Percentiles rank a stretch among this genome's conserved stretches.
Conservation (phyloP, 2,113 vertebrate species). For the Leptobrachium ailaonicum region DNA sequence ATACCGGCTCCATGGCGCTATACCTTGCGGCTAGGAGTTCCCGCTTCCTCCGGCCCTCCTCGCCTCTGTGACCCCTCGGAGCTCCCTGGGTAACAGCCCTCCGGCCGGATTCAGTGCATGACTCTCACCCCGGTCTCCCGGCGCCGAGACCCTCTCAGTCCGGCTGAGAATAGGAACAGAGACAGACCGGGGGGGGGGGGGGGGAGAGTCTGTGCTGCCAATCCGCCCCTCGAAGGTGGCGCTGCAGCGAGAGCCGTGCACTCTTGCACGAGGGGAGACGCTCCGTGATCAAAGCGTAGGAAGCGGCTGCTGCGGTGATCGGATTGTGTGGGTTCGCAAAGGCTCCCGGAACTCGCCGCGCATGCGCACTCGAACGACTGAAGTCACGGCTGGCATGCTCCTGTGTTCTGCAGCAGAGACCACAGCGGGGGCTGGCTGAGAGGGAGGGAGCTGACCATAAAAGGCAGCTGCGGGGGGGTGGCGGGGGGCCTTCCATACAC, state of each 20-base stretch:
- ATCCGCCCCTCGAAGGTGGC: not conserved
- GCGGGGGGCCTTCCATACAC: no score
- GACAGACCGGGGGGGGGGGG: slow-evolving; percentile 14
- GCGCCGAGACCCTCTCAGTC: no score
- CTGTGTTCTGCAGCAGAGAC: not conserved
- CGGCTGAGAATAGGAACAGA: slow-evolving; percentile 6
- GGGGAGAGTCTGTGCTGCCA: not conserved
- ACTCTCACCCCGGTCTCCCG: slow-evolving; percentile 60
- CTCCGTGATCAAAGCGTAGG: not conserved
- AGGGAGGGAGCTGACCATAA: not conserved
- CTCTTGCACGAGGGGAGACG: not conserved
- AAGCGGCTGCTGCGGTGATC: not conserved
- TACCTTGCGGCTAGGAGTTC: not conserved
- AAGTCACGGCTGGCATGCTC: not conserved
- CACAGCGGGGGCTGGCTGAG: not conserved
- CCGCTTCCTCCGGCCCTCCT: slow-evolving; percentile 67
- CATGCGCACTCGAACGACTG: not conserved
- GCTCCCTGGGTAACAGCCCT: slow-evolving; percentile 58
- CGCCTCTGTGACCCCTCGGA: slow-evolving; percentile 53
- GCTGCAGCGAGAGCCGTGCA: not conserved
- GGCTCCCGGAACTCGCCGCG: no score
- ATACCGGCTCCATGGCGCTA: slow-evolving; percentile 34
- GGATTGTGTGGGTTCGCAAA: no score
- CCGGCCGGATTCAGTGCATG: slow-evolving; percentile 61
- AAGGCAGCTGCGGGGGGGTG: no score